A percentile compares a stretch with the other conserved stretches of the same genome.
Conservation (phyloP, 2,797 vertebrate species). For the Pseudomugil gertrudae region DNA sequence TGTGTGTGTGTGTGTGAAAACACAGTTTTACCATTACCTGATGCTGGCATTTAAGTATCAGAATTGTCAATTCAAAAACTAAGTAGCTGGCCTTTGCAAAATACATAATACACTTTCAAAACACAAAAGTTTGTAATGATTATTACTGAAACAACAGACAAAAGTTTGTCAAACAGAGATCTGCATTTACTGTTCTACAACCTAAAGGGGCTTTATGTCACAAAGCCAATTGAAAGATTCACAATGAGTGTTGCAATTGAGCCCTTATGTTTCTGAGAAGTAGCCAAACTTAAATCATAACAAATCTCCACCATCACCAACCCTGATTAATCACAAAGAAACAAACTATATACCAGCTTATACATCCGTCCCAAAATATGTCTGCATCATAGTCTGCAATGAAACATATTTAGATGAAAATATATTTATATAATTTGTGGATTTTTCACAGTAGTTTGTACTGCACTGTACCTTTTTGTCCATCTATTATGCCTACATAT, state of each 20-base stretch:
- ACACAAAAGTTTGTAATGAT: constrained; percentile 79
- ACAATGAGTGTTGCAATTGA: constrained; percentile 85
- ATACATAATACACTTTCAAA: constrained; percentile 82
- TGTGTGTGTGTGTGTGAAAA: constrained; percentile 69
- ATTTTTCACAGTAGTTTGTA: constrained; percentile 85
- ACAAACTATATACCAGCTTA: constrained; percentile 79
- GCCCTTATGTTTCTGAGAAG: constrained; percentile 84
- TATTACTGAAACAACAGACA: constrained; percentile 81
- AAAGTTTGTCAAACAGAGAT: constrained; percentile 80
- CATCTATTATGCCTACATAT: constrained; percentile 80
- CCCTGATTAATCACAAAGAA: constrained; percentile 81
- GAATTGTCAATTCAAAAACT: constrained; percentile 76
- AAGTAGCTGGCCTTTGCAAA: constrained; percentile 79
- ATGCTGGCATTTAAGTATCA: constrained; percentile 79
- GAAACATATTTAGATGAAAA: constrained; percentile 86
- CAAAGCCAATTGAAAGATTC: constrained; percentile 83
- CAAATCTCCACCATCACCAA: constrained; percentile 65
- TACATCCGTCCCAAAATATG: constrained; percentile 81
- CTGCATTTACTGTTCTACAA: constrained; percentile 75
- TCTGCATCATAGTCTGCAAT: constrained; percentile 82
- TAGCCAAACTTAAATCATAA: constrained; percentile 81
- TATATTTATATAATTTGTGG: constrained; percentile 86
- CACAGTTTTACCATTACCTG: constrained; percentile 69
- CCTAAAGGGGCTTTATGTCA: constrained; percentile 80
- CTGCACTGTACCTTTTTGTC: constrained; percentile 82